These are phyloP conservation scores for Gadopsis marmoratus DNA, from an alignment of 2,797 vertebrate genomes.

Conservation along the genomic window DNA sequence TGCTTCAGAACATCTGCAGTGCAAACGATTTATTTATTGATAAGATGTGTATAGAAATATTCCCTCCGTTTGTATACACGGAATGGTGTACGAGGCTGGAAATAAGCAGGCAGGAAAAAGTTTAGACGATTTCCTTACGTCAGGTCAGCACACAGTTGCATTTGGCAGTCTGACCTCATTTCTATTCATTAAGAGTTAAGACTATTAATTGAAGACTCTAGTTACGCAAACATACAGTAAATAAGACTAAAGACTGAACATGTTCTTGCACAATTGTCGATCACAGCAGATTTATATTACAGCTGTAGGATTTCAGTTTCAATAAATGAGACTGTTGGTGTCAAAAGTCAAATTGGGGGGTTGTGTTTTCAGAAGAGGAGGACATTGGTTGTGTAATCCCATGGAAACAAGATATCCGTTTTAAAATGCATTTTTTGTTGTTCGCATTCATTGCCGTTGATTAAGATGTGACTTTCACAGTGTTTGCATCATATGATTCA, in stretches of 20 bases:
- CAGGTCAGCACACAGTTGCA: not conserved
- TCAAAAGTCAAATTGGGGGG: not conserved
- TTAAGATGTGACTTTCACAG: not conserved
- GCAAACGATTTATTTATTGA: not conserved
- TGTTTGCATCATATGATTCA: not conserved
- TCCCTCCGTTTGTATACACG: not conserved
- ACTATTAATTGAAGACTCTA: not conserved
- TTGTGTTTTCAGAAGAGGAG: not conserved
- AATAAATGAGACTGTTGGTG: not conserved
- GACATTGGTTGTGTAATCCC: conserved; percentile 12
- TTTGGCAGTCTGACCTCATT: not conserved
- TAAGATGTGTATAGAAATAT: not conserved
- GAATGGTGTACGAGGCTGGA: not conserved
- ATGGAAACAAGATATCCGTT: too few relatives aligned
- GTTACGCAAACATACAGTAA: not conserved
- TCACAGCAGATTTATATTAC: not conserved
- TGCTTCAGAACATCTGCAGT: not conserved
- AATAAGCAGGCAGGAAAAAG: not conserved
- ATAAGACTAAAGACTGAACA: not conserved
- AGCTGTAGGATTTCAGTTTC: not conserved
- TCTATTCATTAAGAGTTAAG: not conserved
- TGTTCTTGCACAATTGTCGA: not conserved
- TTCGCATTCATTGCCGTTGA: too few relatives aligned
- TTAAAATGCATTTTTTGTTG: too few relatives aligned
- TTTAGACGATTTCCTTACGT: too few relatives aligned